Percentiles rank a stretch among this genome's conserved stretches.
Conservation (phyloP, 2,888 invertebrate genomes). For the Habrosyne pyritoides region DNA sequence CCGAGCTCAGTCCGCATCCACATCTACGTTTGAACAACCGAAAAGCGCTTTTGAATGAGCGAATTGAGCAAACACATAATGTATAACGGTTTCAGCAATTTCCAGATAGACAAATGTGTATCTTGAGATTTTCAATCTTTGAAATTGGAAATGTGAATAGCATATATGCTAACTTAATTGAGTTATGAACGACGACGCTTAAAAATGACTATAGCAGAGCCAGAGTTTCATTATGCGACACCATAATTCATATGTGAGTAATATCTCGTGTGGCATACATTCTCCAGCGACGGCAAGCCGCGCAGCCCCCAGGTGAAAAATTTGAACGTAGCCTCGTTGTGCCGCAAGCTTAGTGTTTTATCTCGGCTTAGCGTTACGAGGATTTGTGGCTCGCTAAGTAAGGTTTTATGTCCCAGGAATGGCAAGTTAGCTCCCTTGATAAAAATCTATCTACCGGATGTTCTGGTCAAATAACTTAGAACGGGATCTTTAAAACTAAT, state of each 20-base stretch:
- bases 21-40: slow-evolving; percentile 57
- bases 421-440: slow-evolving; percentile 74
- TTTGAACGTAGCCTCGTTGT: slow-evolving; percentile 72
- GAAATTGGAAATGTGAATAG: neutral
- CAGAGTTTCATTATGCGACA: slow-evolving; percentile 70
- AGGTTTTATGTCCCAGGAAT: slow-evolving; percentile 79
- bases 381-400: slow-evolving; percentile 83
- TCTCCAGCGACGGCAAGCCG: slow-evolving; percentile 36
- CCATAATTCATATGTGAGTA: slow-evolving; percentile 77
- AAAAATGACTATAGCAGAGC: slow-evolving; percentile 55
- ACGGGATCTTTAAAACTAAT: slow-evolving; percentile 10
- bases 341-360: slow-evolving; percentile 80
- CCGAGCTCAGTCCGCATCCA: slow-evolving; percentile 57
- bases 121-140: slow-evolving; percentile 21
- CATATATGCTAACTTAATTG: neutral
- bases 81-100: slow-evolving; percentile 25
- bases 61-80: slow-evolving; percentile 57
- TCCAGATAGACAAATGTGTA: slow-evolving; percentile 15
- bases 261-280: slow-evolving; percentile 71
- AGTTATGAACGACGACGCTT: slow-evolving; percentile 10
- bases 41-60: slow-evolving; percentile 63
- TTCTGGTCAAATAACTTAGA: slow-evolving; percentile 34
- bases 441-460: slow-evolving; percentile 63
- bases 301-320: slow-evolving; percentile 76
- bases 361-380: slow-evolving; percentile 82